A percentile compares a stretch with the other conserved stretches of the same genome.
Conservation (phyloP, 2,888 invertebrate genomes). For the Drepanosiphum platanoidis region DNA sequence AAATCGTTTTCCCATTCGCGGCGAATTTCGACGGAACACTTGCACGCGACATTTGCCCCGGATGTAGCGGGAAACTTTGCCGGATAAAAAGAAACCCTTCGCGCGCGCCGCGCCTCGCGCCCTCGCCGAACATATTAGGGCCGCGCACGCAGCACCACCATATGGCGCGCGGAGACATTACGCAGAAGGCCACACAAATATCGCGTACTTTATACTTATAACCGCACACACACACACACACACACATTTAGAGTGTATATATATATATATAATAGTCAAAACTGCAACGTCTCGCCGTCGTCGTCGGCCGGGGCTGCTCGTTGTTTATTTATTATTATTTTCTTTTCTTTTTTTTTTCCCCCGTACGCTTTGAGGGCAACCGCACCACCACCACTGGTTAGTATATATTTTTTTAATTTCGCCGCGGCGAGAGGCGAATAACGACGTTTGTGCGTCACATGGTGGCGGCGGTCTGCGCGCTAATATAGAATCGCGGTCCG, state of each 20-base stretch:
- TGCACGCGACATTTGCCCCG: not conserved
- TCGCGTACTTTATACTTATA: not conserved
- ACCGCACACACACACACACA: not conserved
- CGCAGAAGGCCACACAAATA: constrained; percentile 44
- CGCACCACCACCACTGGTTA: too few species aligned
- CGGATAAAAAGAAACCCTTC: constrained; percentile 13
- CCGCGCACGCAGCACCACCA: constrained; percentile 2
- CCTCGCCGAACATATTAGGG: not conserved
- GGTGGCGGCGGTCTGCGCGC: constrained; percentile 11
- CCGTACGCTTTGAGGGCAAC: constrained; percentile 31
- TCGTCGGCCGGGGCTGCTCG: not conserved
- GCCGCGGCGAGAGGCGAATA: constrained; percentile 4
- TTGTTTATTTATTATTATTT: constrained; percentile 3
- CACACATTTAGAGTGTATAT: constrained; percentile 17
- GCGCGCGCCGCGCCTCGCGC: not conserved
- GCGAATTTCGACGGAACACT: constrained; percentile 21
- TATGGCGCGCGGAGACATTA: constrained; percentile 52
- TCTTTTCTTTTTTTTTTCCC: not conserved
- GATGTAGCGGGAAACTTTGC: constrained; percentile 21
- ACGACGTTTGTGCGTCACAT: constrained; percentile 50
- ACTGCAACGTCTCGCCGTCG: constrained; percentile 16
- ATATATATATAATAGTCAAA: constrained; percentile 14
- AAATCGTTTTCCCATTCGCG: constrained; percentile 38
- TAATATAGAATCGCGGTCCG: constrained; percentile 33
- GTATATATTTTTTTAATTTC: constrained; percentile 48